phyloP scores from a whole-genome alignment of 2,888 invertebrate genomes.

The Rhagonycha lutea region DNA sequence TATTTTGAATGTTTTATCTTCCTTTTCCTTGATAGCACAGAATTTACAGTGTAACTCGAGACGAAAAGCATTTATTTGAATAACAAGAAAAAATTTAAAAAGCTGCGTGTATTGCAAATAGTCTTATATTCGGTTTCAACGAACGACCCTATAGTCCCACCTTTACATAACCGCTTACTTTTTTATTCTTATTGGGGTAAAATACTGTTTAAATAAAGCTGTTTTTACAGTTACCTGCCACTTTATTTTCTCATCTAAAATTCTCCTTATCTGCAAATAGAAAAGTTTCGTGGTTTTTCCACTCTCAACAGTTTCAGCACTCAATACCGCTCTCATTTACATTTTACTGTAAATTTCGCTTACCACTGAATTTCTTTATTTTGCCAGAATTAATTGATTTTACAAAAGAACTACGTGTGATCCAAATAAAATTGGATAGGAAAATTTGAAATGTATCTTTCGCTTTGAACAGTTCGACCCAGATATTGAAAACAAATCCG shows the following conservation, averaged over 20 bases:
- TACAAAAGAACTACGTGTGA: neutral
- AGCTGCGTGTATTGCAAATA: no score
- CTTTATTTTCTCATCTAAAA: neutral
- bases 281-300: neutral
- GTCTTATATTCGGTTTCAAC: no score
- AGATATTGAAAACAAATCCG: slow-evolving; percentile 22
- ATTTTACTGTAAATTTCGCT: neutral
- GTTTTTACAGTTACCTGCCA: neutral
- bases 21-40: no score
- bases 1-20: no score
- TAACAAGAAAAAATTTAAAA: no score
- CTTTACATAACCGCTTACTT: neutral
- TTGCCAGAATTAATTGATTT: neutral
- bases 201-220: neutral
- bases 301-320: neutral
- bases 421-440: slow-evolving; percentile 1
- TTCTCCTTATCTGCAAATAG: neutral
- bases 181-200: no score
- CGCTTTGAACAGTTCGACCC: slow-evolving; percentile 16
- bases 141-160: neutral
- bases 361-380: neutral
- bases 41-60: no score
- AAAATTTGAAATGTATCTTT: slow-evolving; percentile 19
- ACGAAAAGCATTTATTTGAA: no score
- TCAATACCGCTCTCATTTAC: neutral